A percentile compares a stretch with the other conserved stretches of the same genome.
Evolutionary conservation across 2,888 invertebrate species (phyloP).

Genomic region (Smittia sp.): DNA sequence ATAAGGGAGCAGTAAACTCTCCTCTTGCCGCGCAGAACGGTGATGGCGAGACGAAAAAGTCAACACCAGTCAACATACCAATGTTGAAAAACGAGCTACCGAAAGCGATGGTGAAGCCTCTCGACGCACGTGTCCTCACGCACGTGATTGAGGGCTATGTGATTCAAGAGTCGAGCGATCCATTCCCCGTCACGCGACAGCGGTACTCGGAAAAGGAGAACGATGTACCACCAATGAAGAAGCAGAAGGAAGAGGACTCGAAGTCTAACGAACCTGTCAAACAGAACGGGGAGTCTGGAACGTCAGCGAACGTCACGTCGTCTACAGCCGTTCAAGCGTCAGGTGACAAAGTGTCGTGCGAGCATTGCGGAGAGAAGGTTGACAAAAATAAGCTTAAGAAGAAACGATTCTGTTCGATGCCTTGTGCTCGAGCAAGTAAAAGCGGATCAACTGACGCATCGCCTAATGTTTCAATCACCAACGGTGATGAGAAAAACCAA

Average conservation of each 20-base stretch:
- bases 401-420: conserved; percentile 72
- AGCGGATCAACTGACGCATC: conserved; percentile 14
- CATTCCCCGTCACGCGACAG: conserved; percentile 74
- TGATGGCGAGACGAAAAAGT: conserved; percentile 19
- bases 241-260: not conserved
- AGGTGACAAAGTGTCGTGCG: conserved; percentile 58
- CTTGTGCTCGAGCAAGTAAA: conserved; percentile 58
- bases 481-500: not conserved
- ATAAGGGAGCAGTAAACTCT: conserved; percentile 27
- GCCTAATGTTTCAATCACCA: conserved; percentile 7
- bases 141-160: conserved; percentile 97
- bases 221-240: conserved; percentile 74
- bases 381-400: conserved; percentile 67
- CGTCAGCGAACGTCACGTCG: conserved; percentile 16
- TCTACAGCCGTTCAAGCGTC: conserved; percentile 43
- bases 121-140: conserved; percentile 71
- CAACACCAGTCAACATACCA: conserved; percentile 44
- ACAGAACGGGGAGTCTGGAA: conserved; percentile 24
- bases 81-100: conserved; percentile 58
- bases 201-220: conserved; percentile 60
- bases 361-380: conserved; percentile 69
- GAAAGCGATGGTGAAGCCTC: conserved; percentile 89
- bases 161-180: conserved; percentile 91
- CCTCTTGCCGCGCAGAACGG: conserved; percentile 25
- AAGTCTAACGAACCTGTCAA: conserved; percentile 46